Conservation (phyloP, 1,140 invertebrate species). For the Gryllus bimaculatus region DNA sequence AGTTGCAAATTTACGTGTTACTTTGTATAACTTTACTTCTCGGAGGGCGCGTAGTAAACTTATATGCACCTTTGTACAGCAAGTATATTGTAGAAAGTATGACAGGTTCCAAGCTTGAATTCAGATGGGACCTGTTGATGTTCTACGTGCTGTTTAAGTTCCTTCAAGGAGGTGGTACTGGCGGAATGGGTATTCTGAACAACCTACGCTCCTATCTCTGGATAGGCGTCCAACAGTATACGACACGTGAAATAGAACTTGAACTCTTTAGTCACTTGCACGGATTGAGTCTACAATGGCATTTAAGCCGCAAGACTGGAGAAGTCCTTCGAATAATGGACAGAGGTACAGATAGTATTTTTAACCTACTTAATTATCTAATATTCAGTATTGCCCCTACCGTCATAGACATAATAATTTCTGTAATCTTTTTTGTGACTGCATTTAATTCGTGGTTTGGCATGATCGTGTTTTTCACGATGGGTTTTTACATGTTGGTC, state of each 20-base stretch:
- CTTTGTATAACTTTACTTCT: conserved; percentile 71
- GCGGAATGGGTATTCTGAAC: conserved; percentile 85
- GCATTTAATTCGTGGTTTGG: conserved; percentile 90
- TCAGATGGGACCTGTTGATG: conserved; percentile 82
- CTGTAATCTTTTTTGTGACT: conserved; percentile 77
- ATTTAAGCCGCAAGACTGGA: conserved; percentile 88
- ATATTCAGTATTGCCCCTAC: conserved; percentile 84
- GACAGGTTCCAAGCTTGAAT: conserved; percentile 42
- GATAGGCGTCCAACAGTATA: conserved; percentile 93
- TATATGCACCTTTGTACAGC: conserved; percentile 89
- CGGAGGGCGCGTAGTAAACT: conserved; percentile 75
- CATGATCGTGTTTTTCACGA: conserved; percentile 87
- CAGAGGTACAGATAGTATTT: conserved; percentile 88
- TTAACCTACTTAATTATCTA: conserved; percentile 83
- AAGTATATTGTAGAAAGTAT: conserved; percentile 82
- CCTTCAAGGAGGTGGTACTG: conserved; percentile 83
- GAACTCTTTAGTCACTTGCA: conserved; percentile 80
- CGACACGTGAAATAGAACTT: conserved; percentile 79
- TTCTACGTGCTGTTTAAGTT: conserved; percentile 83
- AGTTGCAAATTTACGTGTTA: conserved; percentile 73
- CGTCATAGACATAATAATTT: conserved; percentile 83
- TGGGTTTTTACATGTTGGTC: conserved; percentile 79
- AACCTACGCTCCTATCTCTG: conserved; percentile 85
- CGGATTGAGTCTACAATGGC: conserved; percentile 77
- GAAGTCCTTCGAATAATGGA: conserved; percentile 92